These are phyloP conservation scores for Taenaris catops DNA, from an alignment of 2,888 invertebrate species.

Conservation along the genomic window DNA sequence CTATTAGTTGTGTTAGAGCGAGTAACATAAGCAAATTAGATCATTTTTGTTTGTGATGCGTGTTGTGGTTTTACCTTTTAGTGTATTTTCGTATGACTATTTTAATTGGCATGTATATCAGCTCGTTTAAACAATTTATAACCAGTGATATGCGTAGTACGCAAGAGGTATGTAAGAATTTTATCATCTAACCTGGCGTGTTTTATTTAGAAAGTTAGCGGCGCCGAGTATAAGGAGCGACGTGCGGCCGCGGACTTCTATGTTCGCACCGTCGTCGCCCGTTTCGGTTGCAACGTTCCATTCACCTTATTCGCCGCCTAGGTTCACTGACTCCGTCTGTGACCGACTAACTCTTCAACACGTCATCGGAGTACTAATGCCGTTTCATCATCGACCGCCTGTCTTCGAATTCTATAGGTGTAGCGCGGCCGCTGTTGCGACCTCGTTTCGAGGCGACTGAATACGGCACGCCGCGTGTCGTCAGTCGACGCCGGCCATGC, in stretches of 20 bases:
- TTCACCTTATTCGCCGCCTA: slow-evolving; percentile 72
- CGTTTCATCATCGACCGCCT: slow-evolving; percentile 59
- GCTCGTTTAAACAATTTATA: no score
- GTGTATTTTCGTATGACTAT: no score
- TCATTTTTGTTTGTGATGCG: no score
- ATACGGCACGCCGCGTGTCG: slow-evolving; percentile 33
- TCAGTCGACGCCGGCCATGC: slow-evolving; percentile 35
- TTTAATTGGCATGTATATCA: no score
- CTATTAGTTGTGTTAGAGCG: no score
- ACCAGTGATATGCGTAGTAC: no score
- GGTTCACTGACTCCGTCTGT: slow-evolving; percentile 72
- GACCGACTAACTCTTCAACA: slow-evolving; percentile 61
- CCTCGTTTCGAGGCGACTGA: slow-evolving; percentile 56
- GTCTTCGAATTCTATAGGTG: slow-evolving; percentile 67
- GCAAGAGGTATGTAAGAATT: background rate
- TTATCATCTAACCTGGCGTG: slow-evolving; percentile 29
- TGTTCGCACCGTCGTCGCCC: slow-evolving; percentile 47
- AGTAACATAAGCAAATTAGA: no score
- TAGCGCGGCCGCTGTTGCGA: slow-evolving; percentile 50
- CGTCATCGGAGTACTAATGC: slow-evolving; percentile 70
- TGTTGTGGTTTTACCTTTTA: no score
- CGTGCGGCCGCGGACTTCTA: slow-evolving; percentile 31
- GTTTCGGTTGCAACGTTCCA: slow-evolving; percentile 72
- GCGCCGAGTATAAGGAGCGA: slow-evolving; percentile 53
- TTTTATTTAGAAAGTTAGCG: slow-evolving; percentile 67